These are phyloP conservation scores for Hormaphis cornu DNA, from an alignment of 1,140 invertebrate species.

Conservation along the genomic window DNA sequence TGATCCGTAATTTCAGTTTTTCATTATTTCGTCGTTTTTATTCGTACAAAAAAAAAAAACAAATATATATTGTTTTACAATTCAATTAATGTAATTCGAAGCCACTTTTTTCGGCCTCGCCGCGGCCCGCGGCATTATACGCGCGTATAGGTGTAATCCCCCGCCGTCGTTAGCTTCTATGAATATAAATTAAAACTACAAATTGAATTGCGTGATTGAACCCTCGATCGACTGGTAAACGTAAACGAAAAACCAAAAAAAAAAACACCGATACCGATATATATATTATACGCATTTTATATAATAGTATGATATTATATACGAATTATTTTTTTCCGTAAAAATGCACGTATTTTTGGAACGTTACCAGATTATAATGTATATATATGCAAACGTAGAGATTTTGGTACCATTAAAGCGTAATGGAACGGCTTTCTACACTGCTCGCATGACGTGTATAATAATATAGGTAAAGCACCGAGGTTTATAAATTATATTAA, in stretches of 20 bases:
- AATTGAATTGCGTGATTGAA: slow-evolving; percentile 32
- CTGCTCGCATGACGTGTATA: background rate
- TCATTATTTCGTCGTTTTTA: slow-evolving; percentile 33
- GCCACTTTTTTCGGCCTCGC: slow-evolving; percentile 18
- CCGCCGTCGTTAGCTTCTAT: slow-evolving; percentile 29
- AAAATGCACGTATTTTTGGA: slow-evolving; percentile 21
- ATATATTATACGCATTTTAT: background rate
- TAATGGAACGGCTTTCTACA: slow-evolving; percentile 29
- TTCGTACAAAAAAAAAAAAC: slow-evolving; percentile 17
- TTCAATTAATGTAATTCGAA: slow-evolving; percentile 32
- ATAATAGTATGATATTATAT: slow-evolving; percentile 9
- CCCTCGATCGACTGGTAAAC: slow-evolving; percentile 15
- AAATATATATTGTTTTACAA: slow-evolving; percentile 32
- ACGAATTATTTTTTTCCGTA: slow-evolving; percentile 28
- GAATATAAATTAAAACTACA: slow-evolving; percentile 33
- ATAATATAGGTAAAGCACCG: too few species aligned
- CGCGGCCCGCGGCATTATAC: too few species aligned
- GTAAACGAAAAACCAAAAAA: background rate
- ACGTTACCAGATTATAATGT: slow-evolving; percentile 27
- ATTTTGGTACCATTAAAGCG: slow-evolving; percentile 27
- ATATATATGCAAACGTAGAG: too few species aligned
- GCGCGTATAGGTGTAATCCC: too few species aligned
- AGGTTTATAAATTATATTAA: slow-evolving; percentile 31
- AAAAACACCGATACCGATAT: background rate
- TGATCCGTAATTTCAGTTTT: slow-evolving; percentile 32